A percentile compares a stretch with the other conserved stretches of the same genome.
These are phyloP conservation scores for Microtus montanus DNA, from an alignment of 2,113 vertebrate genomes.

Conservation along the genomic window DNA sequence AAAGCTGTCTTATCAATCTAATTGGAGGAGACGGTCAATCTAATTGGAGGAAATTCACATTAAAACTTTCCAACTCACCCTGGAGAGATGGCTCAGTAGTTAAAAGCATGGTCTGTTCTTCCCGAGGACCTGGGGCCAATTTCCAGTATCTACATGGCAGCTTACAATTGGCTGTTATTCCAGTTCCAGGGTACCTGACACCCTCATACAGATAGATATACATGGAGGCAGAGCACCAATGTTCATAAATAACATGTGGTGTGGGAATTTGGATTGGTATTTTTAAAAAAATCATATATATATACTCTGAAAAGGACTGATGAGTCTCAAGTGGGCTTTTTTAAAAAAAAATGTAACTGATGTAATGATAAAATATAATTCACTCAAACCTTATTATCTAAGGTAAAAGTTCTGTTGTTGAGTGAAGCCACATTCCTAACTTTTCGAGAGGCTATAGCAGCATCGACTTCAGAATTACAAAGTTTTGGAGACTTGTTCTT, in stretches of 20 bases:
- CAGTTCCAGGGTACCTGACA: no score
- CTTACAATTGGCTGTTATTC: no score
- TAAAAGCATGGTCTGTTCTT: no score
- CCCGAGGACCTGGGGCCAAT: no score
- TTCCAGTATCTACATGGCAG: no score
- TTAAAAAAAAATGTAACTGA: background rate
- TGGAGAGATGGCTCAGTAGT: no score
- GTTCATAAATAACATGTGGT: no score
- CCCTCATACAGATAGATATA: no score
- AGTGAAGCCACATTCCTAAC: background rate
- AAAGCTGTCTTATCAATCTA: background rate
- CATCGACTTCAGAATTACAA: background rate
- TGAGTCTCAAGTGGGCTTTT: background rate
- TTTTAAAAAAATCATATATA: no score
- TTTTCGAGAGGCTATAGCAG: background rate
- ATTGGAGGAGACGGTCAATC: background rate
- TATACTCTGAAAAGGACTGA: constrained; percentile 1
- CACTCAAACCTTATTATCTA: background rate
- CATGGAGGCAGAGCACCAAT: no score
- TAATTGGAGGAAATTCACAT: constrained; percentile 59
- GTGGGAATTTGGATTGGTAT: no score
- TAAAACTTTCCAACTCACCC: background rate
- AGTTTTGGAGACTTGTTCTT: background rate
- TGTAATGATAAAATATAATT: constrained; percentile 12
- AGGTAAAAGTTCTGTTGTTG: background rate